Evolutionary conservation across 2,888 invertebrate species (phyloP).

Genomic region (Agriopis marginaria): DNA sequence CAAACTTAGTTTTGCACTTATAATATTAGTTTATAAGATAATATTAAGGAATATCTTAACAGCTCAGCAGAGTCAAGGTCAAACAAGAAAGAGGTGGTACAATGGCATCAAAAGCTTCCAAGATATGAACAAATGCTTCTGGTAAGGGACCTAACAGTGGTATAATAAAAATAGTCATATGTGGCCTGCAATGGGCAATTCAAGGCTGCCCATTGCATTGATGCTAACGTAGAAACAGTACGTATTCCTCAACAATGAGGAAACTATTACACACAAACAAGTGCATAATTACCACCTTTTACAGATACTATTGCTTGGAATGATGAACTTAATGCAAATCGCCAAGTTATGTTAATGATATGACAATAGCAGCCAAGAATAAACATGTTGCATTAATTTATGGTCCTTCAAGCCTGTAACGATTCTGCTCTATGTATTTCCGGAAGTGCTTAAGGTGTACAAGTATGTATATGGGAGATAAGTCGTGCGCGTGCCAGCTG

Average conservation of each 20-base stretch:
- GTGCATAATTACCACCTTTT: constrained; percentile 24
- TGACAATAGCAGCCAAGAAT: constrained; percentile 16
- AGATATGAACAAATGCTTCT: too few relatives aligned
- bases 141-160: too few relatives aligned
- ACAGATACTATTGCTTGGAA: constrained; percentile 18
- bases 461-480: constrained; percentile 3
- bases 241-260: constrained; percentile 24
- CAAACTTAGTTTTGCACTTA: too few relatives aligned
- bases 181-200: not conserved
- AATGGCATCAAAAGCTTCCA: too few relatives aligned
- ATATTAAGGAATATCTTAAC: too few relatives aligned
- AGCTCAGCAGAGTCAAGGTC: too few relatives aligned
- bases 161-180: not conserved
- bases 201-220: not conserved
- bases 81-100: too few relatives aligned
- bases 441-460: constrained; percentile 22
- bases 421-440: constrained; percentile 25
- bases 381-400: constrained; percentile 22
- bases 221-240: not conserved
- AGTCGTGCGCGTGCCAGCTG: constrained; percentile 9
- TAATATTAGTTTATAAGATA: too few relatives aligned
- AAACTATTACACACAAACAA: constrained; percentile 19
- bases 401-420: constrained; percentile 14
- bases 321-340: constrained; percentile 28
- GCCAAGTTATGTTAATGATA: constrained; percentile 24